Conservation (phyloP, 2,113 vertebrate genomes). For the Nothoprocta perdicaria region DNA sequence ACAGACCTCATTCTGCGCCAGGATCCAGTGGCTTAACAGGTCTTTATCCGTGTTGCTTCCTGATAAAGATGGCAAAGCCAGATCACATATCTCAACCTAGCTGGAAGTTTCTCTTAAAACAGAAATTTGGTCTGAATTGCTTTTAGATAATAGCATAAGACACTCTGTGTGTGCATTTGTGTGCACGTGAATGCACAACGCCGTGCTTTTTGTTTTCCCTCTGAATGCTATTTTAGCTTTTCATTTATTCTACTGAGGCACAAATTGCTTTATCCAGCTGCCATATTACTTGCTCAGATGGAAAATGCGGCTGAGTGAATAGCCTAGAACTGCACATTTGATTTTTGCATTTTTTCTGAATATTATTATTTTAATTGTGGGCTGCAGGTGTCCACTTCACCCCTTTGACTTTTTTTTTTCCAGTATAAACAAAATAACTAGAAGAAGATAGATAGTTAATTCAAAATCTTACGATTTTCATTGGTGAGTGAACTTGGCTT, state of each 20-base stretch:
- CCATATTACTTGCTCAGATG: not conserved
- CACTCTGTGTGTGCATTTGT: fast-evolving
- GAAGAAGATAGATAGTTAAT: not conserved
- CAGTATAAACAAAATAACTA: not conserved
- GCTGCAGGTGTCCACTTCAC: not conserved
- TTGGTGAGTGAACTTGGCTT: not conserved
- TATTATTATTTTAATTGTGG: not conserved
- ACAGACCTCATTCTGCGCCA: not conserved
- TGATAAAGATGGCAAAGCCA: not conserved
- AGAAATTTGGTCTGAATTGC: not conserved
- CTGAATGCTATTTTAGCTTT: not conserved
- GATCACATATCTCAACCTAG: not conserved
- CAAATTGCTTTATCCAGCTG: not conserved
- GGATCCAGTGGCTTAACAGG: not conserved
- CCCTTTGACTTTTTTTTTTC: not conserved
- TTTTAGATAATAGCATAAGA: not conserved
- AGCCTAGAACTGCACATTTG: not conserved
- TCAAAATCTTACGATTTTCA: not conserved
- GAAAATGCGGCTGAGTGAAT: not conserved
- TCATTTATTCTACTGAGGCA: not conserved
- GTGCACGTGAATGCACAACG: fast-evolving
- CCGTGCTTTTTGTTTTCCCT: not conserved
- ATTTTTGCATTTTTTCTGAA: not conserved
- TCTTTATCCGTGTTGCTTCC: not conserved
- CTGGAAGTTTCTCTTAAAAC: not conserved